phyloP scores from a whole-genome alignment of 1,140 invertebrate species.

The Nasonia giraulti region DNA sequence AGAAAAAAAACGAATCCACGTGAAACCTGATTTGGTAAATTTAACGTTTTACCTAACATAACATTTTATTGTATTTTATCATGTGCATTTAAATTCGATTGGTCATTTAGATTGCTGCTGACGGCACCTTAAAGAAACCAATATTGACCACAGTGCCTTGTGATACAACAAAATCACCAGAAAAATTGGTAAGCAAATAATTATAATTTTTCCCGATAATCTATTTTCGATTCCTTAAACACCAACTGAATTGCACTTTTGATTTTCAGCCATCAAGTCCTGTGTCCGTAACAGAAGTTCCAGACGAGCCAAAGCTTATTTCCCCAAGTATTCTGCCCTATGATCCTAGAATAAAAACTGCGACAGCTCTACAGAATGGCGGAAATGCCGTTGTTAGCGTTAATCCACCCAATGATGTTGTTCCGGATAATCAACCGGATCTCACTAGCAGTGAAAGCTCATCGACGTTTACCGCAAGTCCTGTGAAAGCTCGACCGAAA shows the following conservation, averaged over 20 bases:
- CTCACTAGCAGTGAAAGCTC: neutral
- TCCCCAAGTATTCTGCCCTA: neutral
- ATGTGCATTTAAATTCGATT: conserved; percentile 3
- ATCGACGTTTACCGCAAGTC: conserved; percentile 20
- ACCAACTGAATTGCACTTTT: neutral
- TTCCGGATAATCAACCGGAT: neutral
- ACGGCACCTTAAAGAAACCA: conserved; percentile 29
- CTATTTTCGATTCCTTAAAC: neutral
- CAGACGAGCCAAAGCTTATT: neutral
- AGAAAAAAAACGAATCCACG: conserved; percentile 56
- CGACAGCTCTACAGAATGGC: conserved; percentile 27
- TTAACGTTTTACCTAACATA: neutral
- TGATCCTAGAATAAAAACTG: conserved; percentile 24
- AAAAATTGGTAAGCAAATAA: conserved; percentile 35
- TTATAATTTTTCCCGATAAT: neutral
- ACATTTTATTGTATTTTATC: conserved; percentile 21
- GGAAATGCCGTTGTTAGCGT: neutral
- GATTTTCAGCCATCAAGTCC: neutral
- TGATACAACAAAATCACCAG: neutral
- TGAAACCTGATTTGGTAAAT: conserved; percentile 48
- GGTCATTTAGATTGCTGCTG: conserved; percentile 29
- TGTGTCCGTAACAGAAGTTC: neutral
- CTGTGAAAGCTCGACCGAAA: conserved; percentile 27
- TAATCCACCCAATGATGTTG: neutral
- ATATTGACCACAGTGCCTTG: conserved; percentile 41